Evolutionary conservation across 2,797 vertebrate genomes (phyloP).

Genomic region (Cercopithecus neglectus): DNA sequence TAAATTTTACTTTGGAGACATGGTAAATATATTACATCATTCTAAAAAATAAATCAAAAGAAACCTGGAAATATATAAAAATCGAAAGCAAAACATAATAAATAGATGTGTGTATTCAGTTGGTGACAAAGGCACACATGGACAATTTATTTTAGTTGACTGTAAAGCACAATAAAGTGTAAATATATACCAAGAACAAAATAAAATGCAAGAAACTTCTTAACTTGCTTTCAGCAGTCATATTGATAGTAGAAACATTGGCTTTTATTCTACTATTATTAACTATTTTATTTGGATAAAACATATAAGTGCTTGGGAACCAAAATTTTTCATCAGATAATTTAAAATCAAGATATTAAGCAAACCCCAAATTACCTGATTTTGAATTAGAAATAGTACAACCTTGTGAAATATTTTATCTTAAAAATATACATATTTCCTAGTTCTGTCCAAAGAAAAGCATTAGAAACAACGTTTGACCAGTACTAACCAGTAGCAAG

Average conservation of each 20-base stretch:
- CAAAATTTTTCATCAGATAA: not conserved
- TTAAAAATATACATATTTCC: not conserved
- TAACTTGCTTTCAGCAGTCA: not conserved
- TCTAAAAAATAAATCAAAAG: not conserved
- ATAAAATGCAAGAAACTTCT: not conserved
- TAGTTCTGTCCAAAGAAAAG: not conserved
- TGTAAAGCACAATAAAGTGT: not conserved
- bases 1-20: not conserved
- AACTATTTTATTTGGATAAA: not conserved
- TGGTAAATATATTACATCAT: not conserved
- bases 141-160: not conserved
- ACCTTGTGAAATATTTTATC: not conserved
- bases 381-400: not conserved
- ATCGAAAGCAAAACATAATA: not conserved
- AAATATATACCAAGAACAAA: not conserved
- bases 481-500: not conserved
- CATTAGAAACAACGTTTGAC: not conserved
- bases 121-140: not conserved
- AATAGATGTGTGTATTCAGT: not conserved
- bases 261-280: not conserved
- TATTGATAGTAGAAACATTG: not conserved
- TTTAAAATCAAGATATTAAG: not conserved
- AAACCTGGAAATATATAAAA: not conserved
- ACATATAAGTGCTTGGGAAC: not conserved
- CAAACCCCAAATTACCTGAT: not conserved